Conservation (phyloP, 2,113 vertebrate species). For the Oenanthe melanoleuca region DNA sequence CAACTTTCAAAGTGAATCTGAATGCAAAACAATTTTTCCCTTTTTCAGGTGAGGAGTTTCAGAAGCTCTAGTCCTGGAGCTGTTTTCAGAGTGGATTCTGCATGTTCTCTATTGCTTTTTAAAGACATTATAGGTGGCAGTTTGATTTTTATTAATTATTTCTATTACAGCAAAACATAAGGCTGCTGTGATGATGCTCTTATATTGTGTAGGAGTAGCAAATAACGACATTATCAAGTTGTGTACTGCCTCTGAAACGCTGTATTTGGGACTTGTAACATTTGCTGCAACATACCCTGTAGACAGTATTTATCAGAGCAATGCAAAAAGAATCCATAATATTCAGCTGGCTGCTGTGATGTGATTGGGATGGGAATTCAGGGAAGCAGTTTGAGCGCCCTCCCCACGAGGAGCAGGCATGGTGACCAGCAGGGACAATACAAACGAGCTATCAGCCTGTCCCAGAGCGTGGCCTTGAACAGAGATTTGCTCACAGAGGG, state of each 20-base stretch:
- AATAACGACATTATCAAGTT: conserved; percentile 52
- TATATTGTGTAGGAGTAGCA: conserved; percentile 39
- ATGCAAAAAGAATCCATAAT: conserved; percentile 13
- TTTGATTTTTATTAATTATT: conserved; percentile 70
- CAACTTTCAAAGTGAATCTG: not conserved
- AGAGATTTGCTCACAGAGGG: rapidly evolving
- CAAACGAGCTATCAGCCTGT: not conserved
- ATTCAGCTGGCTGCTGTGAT: not conserved
- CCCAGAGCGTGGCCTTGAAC: rapidly evolving
- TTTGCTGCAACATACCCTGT: conserved; percentile 39
- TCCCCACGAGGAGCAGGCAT: rapidly evolving
- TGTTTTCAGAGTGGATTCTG: not conserved
- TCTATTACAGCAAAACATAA: conserved; percentile 36
- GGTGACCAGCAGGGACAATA: rapidly evolving
- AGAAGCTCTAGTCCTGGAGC: not conserved
- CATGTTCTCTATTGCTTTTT: conserved; percentile 23
- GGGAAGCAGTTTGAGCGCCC: not conserved
- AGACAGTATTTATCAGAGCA: conserved; percentile 39
- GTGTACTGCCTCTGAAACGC: not conserved
- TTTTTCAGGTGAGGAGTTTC: conserved; percentile 25
- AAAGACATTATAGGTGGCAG: conserved; percentile 50
- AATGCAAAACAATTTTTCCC: conserved; percentile 6
- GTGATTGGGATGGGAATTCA: not conserved
- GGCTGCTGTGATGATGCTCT: conserved; percentile 34
- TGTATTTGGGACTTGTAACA: conserved; percentile 27